Percentiles rank a stretch among this genome's conserved stretches.
phyloP scores from a whole-genome alignment of 2,797 vertebrate species.

The Enteromius anoplus region DNA sequence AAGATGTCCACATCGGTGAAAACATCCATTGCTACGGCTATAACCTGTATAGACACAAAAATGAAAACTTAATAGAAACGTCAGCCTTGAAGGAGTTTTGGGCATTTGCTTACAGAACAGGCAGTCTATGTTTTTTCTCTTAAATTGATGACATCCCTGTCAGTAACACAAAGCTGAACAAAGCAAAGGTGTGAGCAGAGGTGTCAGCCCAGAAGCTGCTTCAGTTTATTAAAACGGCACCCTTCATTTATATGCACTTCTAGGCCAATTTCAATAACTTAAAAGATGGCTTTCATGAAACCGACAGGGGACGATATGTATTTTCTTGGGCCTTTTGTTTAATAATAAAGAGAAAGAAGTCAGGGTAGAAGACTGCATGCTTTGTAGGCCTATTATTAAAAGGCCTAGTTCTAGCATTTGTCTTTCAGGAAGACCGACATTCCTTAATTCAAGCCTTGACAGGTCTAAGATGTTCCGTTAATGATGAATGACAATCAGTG shows the following conservation, averaged over 20 bases:
- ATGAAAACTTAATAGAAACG: not conserved
- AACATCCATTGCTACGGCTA: conserved; percentile 93
- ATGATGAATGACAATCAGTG: not conserved
- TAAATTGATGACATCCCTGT: conserved; percentile 28
- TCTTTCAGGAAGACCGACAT: conserved; percentile 43
- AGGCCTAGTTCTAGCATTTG: conserved; percentile 1
- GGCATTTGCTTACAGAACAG: not conserved
- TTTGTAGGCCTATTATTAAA: not conserved
- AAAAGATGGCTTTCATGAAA: conserved; percentile 1
- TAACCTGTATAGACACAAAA: conserved; percentile 78
- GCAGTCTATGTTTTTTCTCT: not conserved
- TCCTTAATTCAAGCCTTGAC: conserved; percentile 48
- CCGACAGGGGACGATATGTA: not conserved
- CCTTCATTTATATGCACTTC: not conserved
- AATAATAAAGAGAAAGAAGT: not conserved
- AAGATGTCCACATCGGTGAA: conserved; percentile 98
- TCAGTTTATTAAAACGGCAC: conserved; percentile 2
- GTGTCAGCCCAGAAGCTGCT: not conserved
- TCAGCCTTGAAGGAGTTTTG: not conserved
- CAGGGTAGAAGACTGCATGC: not conserved
- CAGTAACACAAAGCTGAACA: conserved; percentile 1
- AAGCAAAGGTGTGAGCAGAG: conserved; percentile 3
- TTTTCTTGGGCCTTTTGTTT: not conserved
- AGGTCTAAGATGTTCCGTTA: conserved; percentile 40
- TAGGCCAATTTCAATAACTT: not conserved